phyloP scores from a whole-genome alignment of 2,797 vertebrate genomes.

The Amblyopsis hoosieri region DNA sequence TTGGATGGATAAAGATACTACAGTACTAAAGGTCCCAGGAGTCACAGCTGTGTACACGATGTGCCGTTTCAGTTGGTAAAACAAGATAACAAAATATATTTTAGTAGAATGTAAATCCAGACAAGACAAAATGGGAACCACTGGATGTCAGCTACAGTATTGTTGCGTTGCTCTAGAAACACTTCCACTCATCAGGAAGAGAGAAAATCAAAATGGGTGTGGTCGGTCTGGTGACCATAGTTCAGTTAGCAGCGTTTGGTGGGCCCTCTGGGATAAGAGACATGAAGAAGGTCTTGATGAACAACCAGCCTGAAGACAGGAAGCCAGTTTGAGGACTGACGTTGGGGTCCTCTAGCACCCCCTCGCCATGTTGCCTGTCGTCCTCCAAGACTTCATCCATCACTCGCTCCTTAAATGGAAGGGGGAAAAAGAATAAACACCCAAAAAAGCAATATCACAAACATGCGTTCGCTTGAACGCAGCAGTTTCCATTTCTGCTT shows the following conservation, averaged over 20 bases:
- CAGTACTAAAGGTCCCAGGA: slow-evolving; percentile 8
- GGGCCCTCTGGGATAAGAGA: slow-evolving; percentile 94
- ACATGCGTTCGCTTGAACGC: too few species aligned
- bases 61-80: slow-evolving; percentile 1
- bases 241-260: slow-evolving; percentile 89
- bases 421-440: neutral
- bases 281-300: slow-evolving; percentile 94
- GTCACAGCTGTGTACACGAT: neutral
- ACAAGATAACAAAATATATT: slow-evolving; percentile 7
- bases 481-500: too few species aligned
- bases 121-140: slow-evolving; percentile 15
- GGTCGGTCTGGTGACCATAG: slow-evolving; percentile 1
- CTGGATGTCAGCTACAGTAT: slow-evolving; percentile 17
- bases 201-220: slow-evolving; percentile 8
- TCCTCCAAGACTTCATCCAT: slow-evolving; percentile 90
- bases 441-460: neutral
- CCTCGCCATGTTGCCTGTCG: slow-evolving; percentile 79
- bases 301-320: slow-evolving; percentile 92
- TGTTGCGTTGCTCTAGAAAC: slow-evolving; percentile 27
- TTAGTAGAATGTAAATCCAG: neutral
- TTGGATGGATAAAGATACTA: neutral
- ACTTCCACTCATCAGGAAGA: slow-evolving; percentile 21
- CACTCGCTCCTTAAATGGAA: slow-evolving; percentile 78
- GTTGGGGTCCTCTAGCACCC: slow-evolving; percentile 79
- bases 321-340: slow-evolving; percentile 81